Evolutionary conservation across 2,888 invertebrate species (phyloP).

Genomic region (Pheosia gnoma): DNA sequence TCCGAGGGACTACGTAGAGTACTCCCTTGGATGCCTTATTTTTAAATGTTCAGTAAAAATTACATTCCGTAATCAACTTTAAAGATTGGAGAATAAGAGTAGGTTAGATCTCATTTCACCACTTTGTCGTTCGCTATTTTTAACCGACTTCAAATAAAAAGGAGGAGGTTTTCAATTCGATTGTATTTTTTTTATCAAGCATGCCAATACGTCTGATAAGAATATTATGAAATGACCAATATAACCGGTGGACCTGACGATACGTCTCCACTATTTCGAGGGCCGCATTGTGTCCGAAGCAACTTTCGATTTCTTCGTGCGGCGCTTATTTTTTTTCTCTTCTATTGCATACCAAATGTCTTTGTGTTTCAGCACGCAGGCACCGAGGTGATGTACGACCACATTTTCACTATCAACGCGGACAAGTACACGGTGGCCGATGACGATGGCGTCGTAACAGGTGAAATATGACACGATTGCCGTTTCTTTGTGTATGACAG

Average conservation of each 20-base stretch:
- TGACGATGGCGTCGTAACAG: slow-evolving; percentile 88
- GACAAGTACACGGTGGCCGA: slow-evolving; percentile 90
- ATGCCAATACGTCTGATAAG: slow-evolving; percentile 3
- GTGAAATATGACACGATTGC: slow-evolving; percentile 51
- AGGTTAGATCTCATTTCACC: no score
- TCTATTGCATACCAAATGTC: slow-evolving; percentile 6
- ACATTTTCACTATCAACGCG: slow-evolving; percentile 89
- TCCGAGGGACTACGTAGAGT: no score
- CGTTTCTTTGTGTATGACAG: no score
- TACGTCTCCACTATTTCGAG: slow-evolving; percentile 4
- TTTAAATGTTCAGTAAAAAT: no score
- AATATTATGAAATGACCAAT: neutral
- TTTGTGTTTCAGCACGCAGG: slow-evolving; percentile 83
- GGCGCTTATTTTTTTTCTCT: slow-evolving; percentile 17
- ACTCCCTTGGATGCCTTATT: no score
- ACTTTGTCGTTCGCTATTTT: no score
- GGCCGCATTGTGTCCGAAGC: slow-evolving; percentile 8
- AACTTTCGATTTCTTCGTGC: slow-evolving; percentile 18
- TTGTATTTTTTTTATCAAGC: neutral
- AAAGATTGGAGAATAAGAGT: no score
- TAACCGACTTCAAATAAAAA: no score
- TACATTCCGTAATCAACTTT: no score
- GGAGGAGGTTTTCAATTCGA: no score
- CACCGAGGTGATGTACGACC: slow-evolving; percentile 86
- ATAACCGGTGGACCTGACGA: neutral